These are phyloP conservation scores for Xenopus borealis DNA, from an alignment of 2,113 vertebrate genomes.

Conservation along the genomic window DNA sequence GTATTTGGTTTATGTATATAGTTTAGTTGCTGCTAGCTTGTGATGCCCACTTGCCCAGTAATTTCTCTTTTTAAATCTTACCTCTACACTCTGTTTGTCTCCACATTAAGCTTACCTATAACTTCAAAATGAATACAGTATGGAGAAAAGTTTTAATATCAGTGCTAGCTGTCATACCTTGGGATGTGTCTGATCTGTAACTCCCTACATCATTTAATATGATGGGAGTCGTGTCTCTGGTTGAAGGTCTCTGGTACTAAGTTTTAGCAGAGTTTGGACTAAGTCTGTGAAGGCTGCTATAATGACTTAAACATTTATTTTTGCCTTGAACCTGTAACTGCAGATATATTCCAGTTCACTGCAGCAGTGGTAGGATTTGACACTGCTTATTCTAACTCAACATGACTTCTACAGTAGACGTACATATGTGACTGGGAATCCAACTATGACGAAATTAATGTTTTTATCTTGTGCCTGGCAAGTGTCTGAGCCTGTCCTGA, in stretches of 20 bases:
- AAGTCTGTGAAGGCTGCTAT: neutral
- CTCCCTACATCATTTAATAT: neutral
- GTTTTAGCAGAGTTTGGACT: neutral
- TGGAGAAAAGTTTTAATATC: too few species aligned
- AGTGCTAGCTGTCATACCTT: too few species aligned
- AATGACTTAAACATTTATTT: neutral
- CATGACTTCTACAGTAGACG: constrained; percentile 2
- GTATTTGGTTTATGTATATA: too few species aligned
- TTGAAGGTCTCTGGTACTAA: neutral
- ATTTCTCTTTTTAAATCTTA: too few species aligned
- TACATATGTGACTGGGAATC: neutral
- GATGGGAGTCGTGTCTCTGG: neutral
- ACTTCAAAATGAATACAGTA: too few species aligned
- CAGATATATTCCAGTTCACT: neutral
- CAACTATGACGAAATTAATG: neutral
- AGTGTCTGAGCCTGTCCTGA: constrained; percentile 16
- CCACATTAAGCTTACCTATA: too few species aligned
- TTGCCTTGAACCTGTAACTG: neutral
- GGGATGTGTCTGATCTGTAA: too few species aligned
- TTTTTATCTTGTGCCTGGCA: neutral
- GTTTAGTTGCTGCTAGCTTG: too few species aligned
- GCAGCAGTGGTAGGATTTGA: neutral
- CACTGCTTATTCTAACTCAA: neutral
- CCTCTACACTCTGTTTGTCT: too few species aligned
- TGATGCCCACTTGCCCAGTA: too few species aligned